Evolutionary conservation across 2,888 invertebrate genomes (phyloP), one percentile per base, ranked within the genome.

Genomic region (Eurois occulta): DNA sequence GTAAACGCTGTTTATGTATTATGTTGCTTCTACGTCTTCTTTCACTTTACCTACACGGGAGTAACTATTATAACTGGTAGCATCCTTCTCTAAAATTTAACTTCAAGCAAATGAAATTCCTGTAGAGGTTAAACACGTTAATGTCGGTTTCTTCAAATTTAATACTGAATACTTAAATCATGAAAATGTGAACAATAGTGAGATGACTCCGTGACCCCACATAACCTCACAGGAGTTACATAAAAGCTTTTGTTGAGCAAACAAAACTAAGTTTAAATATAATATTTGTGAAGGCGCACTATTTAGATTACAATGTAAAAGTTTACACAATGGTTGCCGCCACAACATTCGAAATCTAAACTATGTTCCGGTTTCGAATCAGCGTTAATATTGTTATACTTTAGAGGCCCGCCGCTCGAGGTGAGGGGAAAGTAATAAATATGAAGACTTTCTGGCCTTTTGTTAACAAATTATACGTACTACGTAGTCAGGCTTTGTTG

Each of bases 391-490:
- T 86, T 80, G 75, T 84, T 78, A 79, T 80, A 81, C 84, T 88
- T 89, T 86, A 65, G 71, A 71, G 69, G 62, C 66, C 77, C 70
- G 58, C 48, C 67, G 80, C 76, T 84, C 77, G 82, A 85, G 86
- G 87, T 86, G 81, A 86, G 87, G 87, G 83, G 85, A 88, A 87
- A 89, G 91, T 88, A 89, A 93, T 92, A 92, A 92, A 93, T 83
- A 88, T 91, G 91, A 92, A 93, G 90, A 89, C 89, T 89, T 90
- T 85, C 86, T 87, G 86, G 85, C 68, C 92, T 91, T 91, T 94
- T 94, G 93, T 94, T 92, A 94, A 90, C 91, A 93, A 93, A 93
- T 94, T 93, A 90, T 90, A 87, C 87, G 90, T 68, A 78, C 86
- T 90, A 82, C 83, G 80, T 77, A 84, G 84, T 83, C 81, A 86